Base-by-base conservation (phyloP, 2,888 invertebrate genomes). In the Lasius fuliginosus region DNA sequence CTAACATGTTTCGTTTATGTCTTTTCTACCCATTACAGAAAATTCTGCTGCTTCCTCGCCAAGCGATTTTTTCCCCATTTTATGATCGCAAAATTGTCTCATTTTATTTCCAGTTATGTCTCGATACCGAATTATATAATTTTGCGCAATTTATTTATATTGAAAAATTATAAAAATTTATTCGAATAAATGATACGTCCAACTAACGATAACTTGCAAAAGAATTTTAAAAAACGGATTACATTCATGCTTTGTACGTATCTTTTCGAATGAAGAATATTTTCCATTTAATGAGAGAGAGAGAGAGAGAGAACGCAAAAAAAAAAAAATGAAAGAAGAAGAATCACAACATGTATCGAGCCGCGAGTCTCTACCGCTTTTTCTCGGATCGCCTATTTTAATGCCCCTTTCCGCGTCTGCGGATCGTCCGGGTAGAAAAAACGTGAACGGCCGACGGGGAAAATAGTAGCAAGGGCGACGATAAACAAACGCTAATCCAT, bases 401-500 rank as follows among this genome's bases (percentile, higher is more conserved):
- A 85, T 87, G 82, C 84, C 67, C 33, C 36, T 64, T 46, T 27
- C 36, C 56, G 33, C 74, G 82, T 53, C 67, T 23, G 62, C 73
- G 85, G 36, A 82, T 64, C 36, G 82, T 74, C 56, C 76, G 76
- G 15, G 53, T n/a, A 83, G 75, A 85, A 87, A 88, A 88, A 84
- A 18, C 67, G 53, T 11, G 76, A 69, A 81, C 27, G 77, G 82
- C 75, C 79, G 86, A 75, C 42, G 83, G 84, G 88, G 88, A 90
- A 91, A 92, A 91, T 87, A 87, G 71, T 87, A 85, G 88, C 87
- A 90, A 91, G 90, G 90, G 88, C 90, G 90, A 91, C 89, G 90
- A 92, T 92, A 92, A 92, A 93, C 93, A 92, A 93, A 91, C 90
- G 90, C 86, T 92, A 92, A 93, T 93, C 93, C 91, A 90, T 90